These are phyloP conservation scores for Synergus umbraculus DNA, from an alignment of 2,888 invertebrate species.

Conservation along the genomic window DNA sequence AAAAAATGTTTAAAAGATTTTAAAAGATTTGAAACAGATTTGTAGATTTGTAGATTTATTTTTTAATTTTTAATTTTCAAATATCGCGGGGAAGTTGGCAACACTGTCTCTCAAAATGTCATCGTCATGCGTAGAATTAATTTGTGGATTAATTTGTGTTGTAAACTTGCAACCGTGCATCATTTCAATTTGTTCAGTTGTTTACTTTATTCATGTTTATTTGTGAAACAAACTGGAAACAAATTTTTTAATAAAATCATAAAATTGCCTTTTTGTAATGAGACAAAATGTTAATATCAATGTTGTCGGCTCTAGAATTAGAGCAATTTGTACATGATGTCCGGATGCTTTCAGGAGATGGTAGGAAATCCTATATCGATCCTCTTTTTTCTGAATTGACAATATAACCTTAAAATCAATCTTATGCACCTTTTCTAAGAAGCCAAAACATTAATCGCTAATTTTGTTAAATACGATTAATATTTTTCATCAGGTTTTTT, in stretches of 20 bases:
- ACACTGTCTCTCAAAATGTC: too few species aligned
- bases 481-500: neutral
- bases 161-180: neutral
- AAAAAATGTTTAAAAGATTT: too few species aligned
- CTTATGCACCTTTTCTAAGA: neutral
- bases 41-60: too few species aligned
- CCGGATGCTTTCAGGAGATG: conserved; percentile 83
- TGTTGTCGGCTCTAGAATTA: conserved; percentile 89
- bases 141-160: too few species aligned
- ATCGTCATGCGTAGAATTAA: too few species aligned
- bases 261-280: conserved; percentile 61
- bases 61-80: too few species aligned
- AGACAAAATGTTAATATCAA: conserved; percentile 69
- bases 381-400: neutral
- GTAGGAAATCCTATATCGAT: conserved; percentile 68
- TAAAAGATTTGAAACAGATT: too few species aligned
- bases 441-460: neutral
- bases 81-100: too few species aligned
- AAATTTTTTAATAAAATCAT: neutral
- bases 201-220: too few species aligned
- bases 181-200: neutral
- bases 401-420: conserved; percentile 40
- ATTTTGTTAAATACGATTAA: neutral
- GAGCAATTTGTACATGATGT: conserved; percentile 96
- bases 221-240: neutral